These are phyloP conservation scores for Phymastichus coffea DNA, from an alignment of 1,140 invertebrate species.

Conservation along the genomic window DNA sequence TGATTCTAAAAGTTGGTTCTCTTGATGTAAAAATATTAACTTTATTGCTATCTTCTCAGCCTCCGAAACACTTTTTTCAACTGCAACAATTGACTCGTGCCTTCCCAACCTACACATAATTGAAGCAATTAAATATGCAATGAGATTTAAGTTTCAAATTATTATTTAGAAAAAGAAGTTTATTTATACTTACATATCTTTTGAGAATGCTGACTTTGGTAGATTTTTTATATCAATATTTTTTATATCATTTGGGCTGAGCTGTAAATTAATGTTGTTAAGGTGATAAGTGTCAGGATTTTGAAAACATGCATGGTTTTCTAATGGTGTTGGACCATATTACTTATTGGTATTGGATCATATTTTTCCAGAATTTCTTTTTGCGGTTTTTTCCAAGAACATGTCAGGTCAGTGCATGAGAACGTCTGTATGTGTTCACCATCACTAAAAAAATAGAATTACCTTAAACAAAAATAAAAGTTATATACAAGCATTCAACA, in stretches of 20 bases:
- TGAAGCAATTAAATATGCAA: neutral
- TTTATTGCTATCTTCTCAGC: neutral
- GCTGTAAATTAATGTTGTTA: neutral
- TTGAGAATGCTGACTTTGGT: neutral
- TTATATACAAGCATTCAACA: neutral
- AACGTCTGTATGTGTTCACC: neutral
- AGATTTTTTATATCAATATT: neutral
- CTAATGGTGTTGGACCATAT: constrained; percentile 10
- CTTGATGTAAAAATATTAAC: neutral
- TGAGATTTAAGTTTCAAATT: neutral
- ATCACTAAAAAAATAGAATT: neutral
- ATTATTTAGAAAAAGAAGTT: neutral
- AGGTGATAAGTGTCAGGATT: neutral
- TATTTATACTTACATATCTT: neutral
- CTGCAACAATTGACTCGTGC: neutral
- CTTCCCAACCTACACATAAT: neutral
- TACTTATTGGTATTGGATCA: constrained; percentile 13
- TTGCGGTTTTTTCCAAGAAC: constrained; percentile 7
- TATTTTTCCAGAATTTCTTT: constrained; percentile 2
- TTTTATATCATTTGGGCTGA: neutral
- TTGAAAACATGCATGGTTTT: constrained; percentile 1
- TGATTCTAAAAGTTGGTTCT: neutral
- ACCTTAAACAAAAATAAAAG: neutral
- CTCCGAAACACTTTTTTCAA: neutral
- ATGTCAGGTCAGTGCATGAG: constrained; percentile 20